These are phyloP conservation scores for Bombus confusus DNA, from an alignment of 1,140 invertebrate species.

Conservation along the genomic window DNA sequence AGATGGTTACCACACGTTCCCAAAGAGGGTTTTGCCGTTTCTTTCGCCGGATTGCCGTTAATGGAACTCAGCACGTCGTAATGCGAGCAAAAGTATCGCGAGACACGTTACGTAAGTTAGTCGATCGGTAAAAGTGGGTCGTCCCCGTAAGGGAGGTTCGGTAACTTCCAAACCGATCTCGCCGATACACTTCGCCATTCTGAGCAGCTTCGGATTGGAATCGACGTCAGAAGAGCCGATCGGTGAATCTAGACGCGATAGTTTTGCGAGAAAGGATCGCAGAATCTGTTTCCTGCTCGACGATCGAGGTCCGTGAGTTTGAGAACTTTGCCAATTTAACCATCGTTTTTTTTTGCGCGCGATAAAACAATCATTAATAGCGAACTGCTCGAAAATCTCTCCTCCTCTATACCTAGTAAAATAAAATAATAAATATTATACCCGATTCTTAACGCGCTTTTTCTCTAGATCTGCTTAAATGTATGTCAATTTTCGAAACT, in stretches of 20 bases:
- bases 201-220: neutral
- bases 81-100: constrained; percentile 41
- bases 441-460: too few relatives aligned
- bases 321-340: too few relatives aligned
- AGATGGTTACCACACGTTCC: constrained; percentile 28
- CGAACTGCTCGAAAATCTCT: too few relatives aligned
- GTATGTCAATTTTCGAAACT: too few relatives aligned
- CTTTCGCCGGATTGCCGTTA: constrained; percentile 44
- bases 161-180: constrained; percentile 33
- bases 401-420: too few relatives aligned
- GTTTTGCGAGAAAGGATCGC: too few relatives aligned
- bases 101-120: constrained; percentile 46
- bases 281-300: neutral
- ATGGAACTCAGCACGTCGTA: constrained; percentile 57
- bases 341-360: too few relatives aligned
- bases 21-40: constrained; percentile 49
- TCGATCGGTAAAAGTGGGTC: constrained; percentile 65
- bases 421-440: too few relatives aligned
- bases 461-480: too few relatives aligned
- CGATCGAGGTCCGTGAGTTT: too few relatives aligned
- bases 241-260: too few relatives aligned
- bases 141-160: constrained; percentile 39
- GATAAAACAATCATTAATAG: too few relatives aligned
- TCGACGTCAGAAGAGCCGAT: neutral
- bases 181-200: constrained; percentile 23